phyloP scores from a whole-genome alignment of 2,888 invertebrate species.

The Ichneumoninae sp. region DNA sequence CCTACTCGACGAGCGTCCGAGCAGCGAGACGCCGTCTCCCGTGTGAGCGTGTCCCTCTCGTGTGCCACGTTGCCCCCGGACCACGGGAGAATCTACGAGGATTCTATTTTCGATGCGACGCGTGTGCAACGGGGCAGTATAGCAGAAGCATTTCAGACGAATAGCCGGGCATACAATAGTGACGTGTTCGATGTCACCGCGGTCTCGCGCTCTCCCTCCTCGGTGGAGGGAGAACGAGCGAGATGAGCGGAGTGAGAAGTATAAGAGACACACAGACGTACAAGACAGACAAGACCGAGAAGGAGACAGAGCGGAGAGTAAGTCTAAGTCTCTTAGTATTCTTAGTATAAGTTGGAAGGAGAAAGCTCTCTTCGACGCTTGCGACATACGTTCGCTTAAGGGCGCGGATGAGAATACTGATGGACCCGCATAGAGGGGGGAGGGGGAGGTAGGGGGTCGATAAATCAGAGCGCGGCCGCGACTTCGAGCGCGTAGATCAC shows the following conservation, averaged over 20 bases:
- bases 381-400: constrained; percentile 47
- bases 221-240: constrained; percentile 31
- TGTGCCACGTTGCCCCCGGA: constrained; percentile 66
- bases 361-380: constrained; percentile 27
- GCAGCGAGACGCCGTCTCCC: constrained; percentile 31
- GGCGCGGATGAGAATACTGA: constrained; percentile 49
- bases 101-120: constrained; percentile 69
- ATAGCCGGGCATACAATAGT: constrained; percentile 72
- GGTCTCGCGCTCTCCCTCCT: constrained; percentile 36
- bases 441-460: constrained; percentile 70
- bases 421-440: constrained; percentile 53
- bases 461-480: constrained; percentile 76
- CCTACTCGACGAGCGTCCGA: constrained; percentile 17
- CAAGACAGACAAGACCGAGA: constrained; percentile 18
- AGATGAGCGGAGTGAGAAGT: constrained; percentile 34
- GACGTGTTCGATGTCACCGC: constrained; percentile 73
- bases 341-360: constrained; percentile 14
- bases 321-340: constrained; percentile 12
- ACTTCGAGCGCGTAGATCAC: constrained; percentile 74
- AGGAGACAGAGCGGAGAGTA: constrained; percentile 28
- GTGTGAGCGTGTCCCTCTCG: constrained; percentile 33
- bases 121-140: constrained; percentile 56
- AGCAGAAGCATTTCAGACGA: constrained; percentile 71
- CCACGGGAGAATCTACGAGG: constrained; percentile 67
- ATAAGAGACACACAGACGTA: constrained; percentile 17